A percentile compares a stretch with the other conserved stretches of the same genome.
Conservation (phyloP, 2,888 invertebrate genomes). For the Vanessa cardui region DNA sequence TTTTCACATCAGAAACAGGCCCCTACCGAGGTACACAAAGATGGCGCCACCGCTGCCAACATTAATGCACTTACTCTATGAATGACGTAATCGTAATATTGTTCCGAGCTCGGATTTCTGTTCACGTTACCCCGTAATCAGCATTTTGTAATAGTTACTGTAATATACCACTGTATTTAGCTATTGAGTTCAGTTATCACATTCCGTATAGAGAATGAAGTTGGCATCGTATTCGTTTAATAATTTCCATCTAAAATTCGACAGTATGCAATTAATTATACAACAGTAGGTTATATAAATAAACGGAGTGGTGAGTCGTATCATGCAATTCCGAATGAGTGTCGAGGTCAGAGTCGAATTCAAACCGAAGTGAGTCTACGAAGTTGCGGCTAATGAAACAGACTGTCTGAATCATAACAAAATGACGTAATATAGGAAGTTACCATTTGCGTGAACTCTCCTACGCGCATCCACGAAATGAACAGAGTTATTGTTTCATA, state of each 20-base stretch:
- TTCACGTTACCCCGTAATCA: slow-evolving; percentile 52
- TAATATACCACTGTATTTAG: slow-evolving; percentile 31
- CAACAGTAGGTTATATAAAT: neutral
- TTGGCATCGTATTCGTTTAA: slow-evolving; percentile 18
- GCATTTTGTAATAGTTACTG: slow-evolving; percentile 27
- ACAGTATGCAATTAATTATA: neutral
- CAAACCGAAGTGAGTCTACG: slow-evolving; percentile 49
- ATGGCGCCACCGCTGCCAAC: slow-evolving; percentile 62
- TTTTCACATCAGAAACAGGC: slow-evolving; percentile 78
- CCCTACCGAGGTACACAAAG: slow-evolving; percentile 64
- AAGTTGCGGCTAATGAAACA: slow-evolving; percentile 59
- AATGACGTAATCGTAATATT: slow-evolving; percentile 73
- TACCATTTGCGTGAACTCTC: slow-evolving; percentile 67
- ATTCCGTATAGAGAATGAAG: neutral
- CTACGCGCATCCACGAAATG: slow-evolving; percentile 65
- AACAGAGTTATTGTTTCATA: slow-evolving; percentile 42
- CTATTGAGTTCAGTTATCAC: slow-evolving; percentile 18
- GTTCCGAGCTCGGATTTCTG: slow-evolving; percentile 61
- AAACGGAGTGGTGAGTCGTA: neutral
- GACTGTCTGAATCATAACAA: slow-evolving; percentile 67
- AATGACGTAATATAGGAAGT: slow-evolving; percentile 77
- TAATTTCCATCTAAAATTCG: neutral
- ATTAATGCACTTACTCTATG: slow-evolving; percentile 72
- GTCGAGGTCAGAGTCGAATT: slow-evolving; percentile 55
- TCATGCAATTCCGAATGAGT: slow-evolving; percentile 11